phyloP scores from a whole-genome alignment of 2,888 invertebrate genomes.

The Cylindroiulus punctatus region DNA sequence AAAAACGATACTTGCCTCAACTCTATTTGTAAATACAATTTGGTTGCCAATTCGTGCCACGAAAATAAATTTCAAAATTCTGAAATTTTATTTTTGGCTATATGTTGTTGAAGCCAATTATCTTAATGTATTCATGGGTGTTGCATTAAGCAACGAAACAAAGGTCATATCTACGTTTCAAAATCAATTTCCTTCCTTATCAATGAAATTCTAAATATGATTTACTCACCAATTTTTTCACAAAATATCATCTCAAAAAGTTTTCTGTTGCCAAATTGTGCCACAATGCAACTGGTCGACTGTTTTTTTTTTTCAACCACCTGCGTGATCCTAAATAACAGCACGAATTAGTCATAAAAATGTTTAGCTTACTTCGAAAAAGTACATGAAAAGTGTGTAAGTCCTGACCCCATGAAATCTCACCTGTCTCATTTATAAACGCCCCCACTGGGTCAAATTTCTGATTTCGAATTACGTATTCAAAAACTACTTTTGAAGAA shows the following conservation, averaged over 20 bases:
- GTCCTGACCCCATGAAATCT: slow-evolving; percentile 27
- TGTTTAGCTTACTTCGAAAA: not conserved
- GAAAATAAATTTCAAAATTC: too few species aligned
- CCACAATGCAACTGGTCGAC: not conserved
- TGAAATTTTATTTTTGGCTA: too few species aligned
- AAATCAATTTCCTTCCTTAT: not conserved
- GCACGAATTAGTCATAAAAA: slow-evolving; percentile 41
- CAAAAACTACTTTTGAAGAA: not conserved
- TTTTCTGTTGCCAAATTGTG: not conserved
- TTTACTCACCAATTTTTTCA: not conserved
- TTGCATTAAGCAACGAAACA: not conserved
- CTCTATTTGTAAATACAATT: too few species aligned
- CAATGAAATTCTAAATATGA: not conserved
- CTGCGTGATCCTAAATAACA: slow-evolving; percentile 30
- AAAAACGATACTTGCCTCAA: too few species aligned
- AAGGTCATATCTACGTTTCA: not conserved
- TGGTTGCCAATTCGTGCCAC: too few species aligned
- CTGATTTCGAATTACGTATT: not conserved
- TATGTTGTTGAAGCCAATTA: too few species aligned
- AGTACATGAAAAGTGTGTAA: slow-evolving; percentile 14
- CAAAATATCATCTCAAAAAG: not conserved
- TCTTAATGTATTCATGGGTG: not conserved
- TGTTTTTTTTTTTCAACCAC: slow-evolving; percentile 24
- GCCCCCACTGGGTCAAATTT: slow-evolving; percentile 37
- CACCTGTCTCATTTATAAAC: slow-evolving; percentile 45